phyloP scores from a whole-genome alignment of 2,888 invertebrate genomes.

The Phengaris alcon region DNA sequence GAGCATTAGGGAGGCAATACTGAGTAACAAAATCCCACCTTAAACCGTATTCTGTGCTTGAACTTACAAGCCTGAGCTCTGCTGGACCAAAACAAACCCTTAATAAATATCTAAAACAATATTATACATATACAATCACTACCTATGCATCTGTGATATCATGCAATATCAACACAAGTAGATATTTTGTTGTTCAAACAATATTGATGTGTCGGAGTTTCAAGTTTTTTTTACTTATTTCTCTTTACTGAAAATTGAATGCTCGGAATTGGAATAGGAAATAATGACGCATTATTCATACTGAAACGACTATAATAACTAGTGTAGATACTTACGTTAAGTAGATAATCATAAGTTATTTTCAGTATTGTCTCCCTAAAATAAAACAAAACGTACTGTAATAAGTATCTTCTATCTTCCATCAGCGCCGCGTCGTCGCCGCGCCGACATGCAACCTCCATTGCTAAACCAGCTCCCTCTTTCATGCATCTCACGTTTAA shows the following conservation, averaged over 20 bases:
- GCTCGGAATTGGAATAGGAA: neutral
- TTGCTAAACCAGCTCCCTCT: slow-evolving; percentile 31
- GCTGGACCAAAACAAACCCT: neutral
- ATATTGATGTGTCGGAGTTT: neutral
- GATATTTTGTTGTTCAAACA: neutral
- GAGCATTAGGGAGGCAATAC: slow-evolving; percentile 56
- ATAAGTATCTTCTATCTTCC: slow-evolving; percentile 35
- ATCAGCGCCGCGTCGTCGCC: slow-evolving; percentile 31
- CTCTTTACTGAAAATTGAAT: neutral
- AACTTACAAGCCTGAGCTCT: neutral
- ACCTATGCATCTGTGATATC: neutral
- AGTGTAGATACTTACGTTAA: neutral
- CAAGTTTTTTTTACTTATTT: neutral
- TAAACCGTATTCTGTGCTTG: no score
- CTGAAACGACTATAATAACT: neutral
- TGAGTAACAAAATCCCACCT: slow-evolving; percentile 39
- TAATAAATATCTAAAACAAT: no score
- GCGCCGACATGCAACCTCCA: slow-evolving; percentile 39
- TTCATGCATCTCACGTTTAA: slow-evolving; percentile 25
- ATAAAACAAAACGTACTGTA: slow-evolving; percentile 29
- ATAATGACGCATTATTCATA: neutral
- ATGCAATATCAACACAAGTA: neutral
- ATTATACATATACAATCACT: neutral
- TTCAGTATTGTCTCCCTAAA: slow-evolving; percentile 34
- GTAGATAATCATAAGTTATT: neutral